Evolutionary conservation across 92 coral and sea anemone species (phyloP).

Genomic region (Virgularia gustaviana): DNA sequence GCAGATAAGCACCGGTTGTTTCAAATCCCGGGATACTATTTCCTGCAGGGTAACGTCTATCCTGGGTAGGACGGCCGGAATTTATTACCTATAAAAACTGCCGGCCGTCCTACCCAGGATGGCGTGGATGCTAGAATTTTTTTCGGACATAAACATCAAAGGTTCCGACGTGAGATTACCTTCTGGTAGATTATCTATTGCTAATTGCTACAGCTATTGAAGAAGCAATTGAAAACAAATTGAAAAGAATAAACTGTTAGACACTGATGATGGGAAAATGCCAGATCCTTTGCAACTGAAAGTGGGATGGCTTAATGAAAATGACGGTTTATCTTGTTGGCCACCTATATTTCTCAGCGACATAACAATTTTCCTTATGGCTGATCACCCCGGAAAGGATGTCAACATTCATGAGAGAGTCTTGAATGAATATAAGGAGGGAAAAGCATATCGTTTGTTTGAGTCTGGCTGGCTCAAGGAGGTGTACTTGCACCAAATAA

Average conservation of each 20-base stretch:
- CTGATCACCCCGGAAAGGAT: slow-evolving; percentile 55
- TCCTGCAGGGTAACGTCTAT: too few relatives aligned
- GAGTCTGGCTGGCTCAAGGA: slow-evolving; percentile 56
- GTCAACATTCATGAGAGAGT: slow-evolving; percentile 27
- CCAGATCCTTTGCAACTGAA: slow-evolving; percentile 48
- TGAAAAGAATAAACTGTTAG: slow-evolving; percentile 13
- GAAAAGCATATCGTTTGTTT: slow-evolving; percentile 51
- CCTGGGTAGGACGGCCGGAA: too few relatives aligned
- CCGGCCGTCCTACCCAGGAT: too few relatives aligned
- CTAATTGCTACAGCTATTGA: too few relatives aligned
- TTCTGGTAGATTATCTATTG: too few relatives aligned
- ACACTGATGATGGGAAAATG: slow-evolving; percentile 4
- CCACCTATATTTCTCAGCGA: slow-evolving; percentile 55
- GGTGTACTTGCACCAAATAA: neutral
- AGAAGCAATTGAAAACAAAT: neutral
- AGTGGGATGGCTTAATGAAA: slow-evolving; percentile 49
- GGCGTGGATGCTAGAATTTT: too few relatives aligned
- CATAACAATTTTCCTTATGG: slow-evolving; percentile 48
- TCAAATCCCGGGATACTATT: too few relatives aligned
- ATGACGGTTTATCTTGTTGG: slow-evolving; percentile 39
- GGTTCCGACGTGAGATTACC: too few relatives aligned
- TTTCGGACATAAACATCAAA: too few relatives aligned
- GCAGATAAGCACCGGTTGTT: too few relatives aligned
- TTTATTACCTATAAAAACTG: too few relatives aligned
- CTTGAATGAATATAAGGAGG: slow-evolving; percentile 56